Evolutionary conservation across 2,797 vertebrate genomes (phyloP), one percentile per base, ranked within the genome.

Genomic region (Malurus splendens): DNA sequence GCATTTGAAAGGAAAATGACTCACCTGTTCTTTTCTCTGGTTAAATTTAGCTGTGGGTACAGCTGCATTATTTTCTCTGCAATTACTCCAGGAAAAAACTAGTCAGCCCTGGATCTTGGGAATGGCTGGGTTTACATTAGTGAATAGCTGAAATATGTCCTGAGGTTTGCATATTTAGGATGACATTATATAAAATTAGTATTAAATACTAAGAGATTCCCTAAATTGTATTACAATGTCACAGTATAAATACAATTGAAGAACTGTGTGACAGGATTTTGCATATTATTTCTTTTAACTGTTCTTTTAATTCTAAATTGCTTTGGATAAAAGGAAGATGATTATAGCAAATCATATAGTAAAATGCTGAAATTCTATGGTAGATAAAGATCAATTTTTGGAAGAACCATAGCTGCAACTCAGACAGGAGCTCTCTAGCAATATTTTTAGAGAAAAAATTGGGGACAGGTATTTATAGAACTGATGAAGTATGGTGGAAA

Each of bases 41-140:
- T 89, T 94, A 95, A 92, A 93, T 92, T 90, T 91, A 93, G 90
- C 16, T 84, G 18, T 20, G 16, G 42, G 47, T 74, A 77, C 39
- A 86, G 75, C 54, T 59, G 33, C 18, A 70, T 78, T 90, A 73
- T 82, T 84, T 77, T 76, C 39, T 42, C 47, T 79, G 72, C 61
- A 92, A 72, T 25, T 50, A 88, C 47, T 82, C 57, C 22, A 61
- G 12, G 9, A 90, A 79, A 87, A 87, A 83, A 72, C 19, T 61
- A 85, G 24, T 42, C 45, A 90, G 41, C 45, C n/a, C 17, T 73
- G 62, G 33, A 33, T 76, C 27, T 62, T 66, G 54, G 62, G 33
- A 90, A 89, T 66, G 60, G 30, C 7, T 86, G 36, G 23, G 12
- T 79, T 73, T 59, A 79, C 56, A 62, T 7, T 28, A 42, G 28